Evolutionary conservation across 2,888 invertebrate genomes (phyloP).

Genomic region (Lithophane leautieri): DNA sequence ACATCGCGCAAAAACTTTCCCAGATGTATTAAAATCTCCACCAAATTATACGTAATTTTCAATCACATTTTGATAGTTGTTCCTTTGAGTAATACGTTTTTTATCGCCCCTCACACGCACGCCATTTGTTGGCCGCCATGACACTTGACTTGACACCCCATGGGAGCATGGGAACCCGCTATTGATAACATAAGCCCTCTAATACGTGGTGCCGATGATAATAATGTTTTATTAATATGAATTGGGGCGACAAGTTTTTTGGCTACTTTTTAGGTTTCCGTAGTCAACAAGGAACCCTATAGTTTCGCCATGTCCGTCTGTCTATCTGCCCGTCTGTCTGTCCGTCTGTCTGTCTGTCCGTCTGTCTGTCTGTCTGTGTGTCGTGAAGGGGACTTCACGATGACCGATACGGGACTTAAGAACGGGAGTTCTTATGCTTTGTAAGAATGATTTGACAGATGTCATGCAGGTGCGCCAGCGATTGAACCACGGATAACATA

Average conservation of each 20-base stretch:
- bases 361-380: too few species aligned
- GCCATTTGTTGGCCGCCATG: conserved; percentile 45
- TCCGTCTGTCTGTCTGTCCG: too few species aligned
- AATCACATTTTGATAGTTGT: conserved; percentile 30
- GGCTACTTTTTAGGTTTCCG: not conserved
- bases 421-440: too few species aligned
- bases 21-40: conserved; percentile 27
- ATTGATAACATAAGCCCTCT: conserved; percentile 51
- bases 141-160: conserved; percentile 63
- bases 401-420: too few species aligned
- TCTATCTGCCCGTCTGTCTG: too few species aligned
- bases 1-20: conserved; percentile 2
- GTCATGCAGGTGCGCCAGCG: too few species aligned
- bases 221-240: conserved; percentile 47
- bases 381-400: too few species aligned
- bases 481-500: too few species aligned
- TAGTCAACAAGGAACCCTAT: too few species aligned
- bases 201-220: conserved; percentile 47
- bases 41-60: conserved; percentile 19
- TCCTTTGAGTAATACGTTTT: conserved; percentile 38
- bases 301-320: too few species aligned
- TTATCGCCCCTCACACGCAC: conserved; percentile 53
- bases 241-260: conserved; percentile 7
- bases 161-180: conserved; percentile 31
- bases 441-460: too few species aligned